Evolutionary conservation across 1,140 invertebrate species (phyloP), one percentile per base, ranked within the genome.

Genomic region (Meloidogyne hapla): DNA sequence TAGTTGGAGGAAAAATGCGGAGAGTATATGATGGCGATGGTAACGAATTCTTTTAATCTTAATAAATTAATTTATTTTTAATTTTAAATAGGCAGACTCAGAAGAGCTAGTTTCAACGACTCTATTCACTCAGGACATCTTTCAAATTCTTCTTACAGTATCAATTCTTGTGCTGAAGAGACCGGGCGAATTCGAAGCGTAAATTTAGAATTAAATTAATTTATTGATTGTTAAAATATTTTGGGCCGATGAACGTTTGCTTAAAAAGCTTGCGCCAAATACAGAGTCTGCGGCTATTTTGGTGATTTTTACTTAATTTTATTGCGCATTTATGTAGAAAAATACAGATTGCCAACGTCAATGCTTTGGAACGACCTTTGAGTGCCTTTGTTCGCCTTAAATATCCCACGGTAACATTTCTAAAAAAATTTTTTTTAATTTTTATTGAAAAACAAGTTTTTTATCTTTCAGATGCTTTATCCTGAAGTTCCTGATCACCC

Each of bases 1-100:
- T 82, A 40, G 83, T 83, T 69, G 48, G 81, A 18, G 82, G 82
- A 21, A 77, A 84, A 69, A 69, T 82, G 61, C 78, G 80, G 9
- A 67, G 62, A 62, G 63, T 84, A 26, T 82, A 82, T 65, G 80
- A 82, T 40, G 38, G 42, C 1, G 77, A 45, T 23, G 77, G 75
- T 28, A 26, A 81, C 5, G 28, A 38, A 25, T 42, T 26, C 8
- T 6, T 8, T 23, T 18, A n/a, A n/a, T 13, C 10, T 8, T 66
- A 69, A 18, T 21, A 25, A 56, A 45, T 13, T 26, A 9, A 15
- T 15, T 8, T 15, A 71, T 10, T 40, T 12, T 68, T 15, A 10
- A 38, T 18, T 9, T 26, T 25, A 12, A 61, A 25, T 12, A 80
- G 56, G n/a, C 73, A 26, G 18, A 77, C 64, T 72, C 21, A 38